A percentile compares a stretch with the other conserved stretches of the same genome.
Evolutionary conservation across 1,140 invertebrate species (phyloP).

Genomic region (Laupala kohalensis): DNA sequence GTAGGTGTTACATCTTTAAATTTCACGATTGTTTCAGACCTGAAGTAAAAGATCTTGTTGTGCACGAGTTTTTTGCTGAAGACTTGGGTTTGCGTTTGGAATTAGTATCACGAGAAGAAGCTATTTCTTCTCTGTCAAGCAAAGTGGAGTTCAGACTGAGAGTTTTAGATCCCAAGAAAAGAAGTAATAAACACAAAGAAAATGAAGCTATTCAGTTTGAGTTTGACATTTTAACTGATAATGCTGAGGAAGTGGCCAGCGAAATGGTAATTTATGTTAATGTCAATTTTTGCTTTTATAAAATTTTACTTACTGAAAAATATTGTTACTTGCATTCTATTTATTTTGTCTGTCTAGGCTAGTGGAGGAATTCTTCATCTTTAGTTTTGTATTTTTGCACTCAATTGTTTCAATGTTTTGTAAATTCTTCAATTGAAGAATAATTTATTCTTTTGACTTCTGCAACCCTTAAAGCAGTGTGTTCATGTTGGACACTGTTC

Average conservation of each 20-base stretch:
- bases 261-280: conserved; percentile 61
- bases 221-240: conserved; percentile 86
- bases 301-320: not conserved
- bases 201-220: conserved; percentile 99
- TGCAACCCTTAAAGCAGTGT: too few relatives aligned
- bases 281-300: not conserved
- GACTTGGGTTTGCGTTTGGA: conserved; percentile 90
- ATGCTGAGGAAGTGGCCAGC: conserved; percentile 86
- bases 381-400: too few relatives aligned
- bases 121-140: conserved; percentile 33
- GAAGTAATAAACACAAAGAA: conserved; percentile 90
- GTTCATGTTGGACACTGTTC: too few relatives aligned
- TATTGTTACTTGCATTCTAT: not conserved
- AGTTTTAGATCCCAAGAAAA: conserved; percentile 93
- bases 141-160: conserved; percentile 82
- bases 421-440: too few relatives aligned
- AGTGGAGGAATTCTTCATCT: too few relatives aligned
- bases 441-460: too few relatives aligned
- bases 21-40: conserved; percentile 57
- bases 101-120: conserved; percentile 63
- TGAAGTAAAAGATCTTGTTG: conserved; percentile 81
- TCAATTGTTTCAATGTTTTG: too few relatives aligned
- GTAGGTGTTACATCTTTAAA: too few relatives aligned
- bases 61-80: conserved; percentile 93
- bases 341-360: not conserved